Evolutionary conservation across 2,113 vertebrate genomes (phyloP).

Genomic region (Pituophis catenifer): DNA sequence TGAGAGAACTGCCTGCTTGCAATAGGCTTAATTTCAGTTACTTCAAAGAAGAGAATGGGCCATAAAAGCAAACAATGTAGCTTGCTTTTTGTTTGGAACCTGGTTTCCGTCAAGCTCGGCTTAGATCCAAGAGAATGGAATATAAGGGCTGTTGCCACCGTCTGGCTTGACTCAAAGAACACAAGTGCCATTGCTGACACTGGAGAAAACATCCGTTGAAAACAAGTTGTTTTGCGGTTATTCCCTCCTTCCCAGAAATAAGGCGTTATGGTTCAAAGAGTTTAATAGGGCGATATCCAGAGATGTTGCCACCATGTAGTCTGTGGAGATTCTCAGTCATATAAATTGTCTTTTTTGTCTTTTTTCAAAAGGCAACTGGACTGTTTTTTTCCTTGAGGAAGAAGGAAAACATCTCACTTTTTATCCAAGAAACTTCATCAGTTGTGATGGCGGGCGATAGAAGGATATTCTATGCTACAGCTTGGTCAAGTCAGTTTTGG

Average conservation of each 20-base stretch:
- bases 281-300: not conserved
- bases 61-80: conserved; percentile 16
- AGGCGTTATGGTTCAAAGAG: not conserved
- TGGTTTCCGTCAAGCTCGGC: conserved; percentile 10
- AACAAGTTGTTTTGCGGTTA: not conserved
- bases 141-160: not conserved
- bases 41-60: conserved; percentile 18
- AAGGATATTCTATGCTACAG: not conserved
- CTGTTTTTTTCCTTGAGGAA: not conserved
- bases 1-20: not conserved
- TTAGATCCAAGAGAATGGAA: not conserved
- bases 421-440: not conserved
- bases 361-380: not conserved
- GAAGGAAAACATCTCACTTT: not conserved
- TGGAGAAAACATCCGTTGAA: not conserved
- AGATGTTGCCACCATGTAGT: not conserved
- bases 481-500: not conserved
- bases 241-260: not conserved
- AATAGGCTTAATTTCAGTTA: conserved; percentile 15
- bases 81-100: conserved; percentile 16
- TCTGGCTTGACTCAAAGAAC: not conserved
- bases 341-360: not conserved
- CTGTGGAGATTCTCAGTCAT: not conserved
- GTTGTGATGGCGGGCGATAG: not conserved
- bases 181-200: not conserved